Evolutionary conservation across 2,888 invertebrate species (phyloP).

Genomic region (Lithophane leautieri): DNA sequence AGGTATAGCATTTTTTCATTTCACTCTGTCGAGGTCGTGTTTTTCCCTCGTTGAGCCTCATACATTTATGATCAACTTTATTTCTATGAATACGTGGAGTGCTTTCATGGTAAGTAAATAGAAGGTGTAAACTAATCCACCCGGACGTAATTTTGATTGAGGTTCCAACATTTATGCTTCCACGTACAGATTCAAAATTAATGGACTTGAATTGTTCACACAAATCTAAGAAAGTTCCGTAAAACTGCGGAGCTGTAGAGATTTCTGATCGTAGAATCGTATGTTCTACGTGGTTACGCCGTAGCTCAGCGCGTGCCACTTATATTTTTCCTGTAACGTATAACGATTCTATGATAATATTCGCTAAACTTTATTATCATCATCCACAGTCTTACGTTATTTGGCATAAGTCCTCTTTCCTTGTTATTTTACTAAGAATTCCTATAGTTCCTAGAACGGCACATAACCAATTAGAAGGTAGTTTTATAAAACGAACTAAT

Average conservation of each 20-base stretch:
- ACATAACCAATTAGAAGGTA: neutral
- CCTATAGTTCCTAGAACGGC: neutral
- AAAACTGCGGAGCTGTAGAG: neutral
- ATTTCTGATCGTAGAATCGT: neutral
- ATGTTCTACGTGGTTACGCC: conserved; percentile 6
- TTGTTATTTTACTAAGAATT: neutral
- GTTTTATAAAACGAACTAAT: neutral
- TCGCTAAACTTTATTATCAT: neutral
- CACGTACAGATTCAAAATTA: neutral
- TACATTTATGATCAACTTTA: conserved; percentile 36
- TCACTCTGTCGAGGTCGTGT: conserved; percentile 21
- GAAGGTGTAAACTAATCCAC: conserved; percentile 6
- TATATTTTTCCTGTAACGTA: neutral
- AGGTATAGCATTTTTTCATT: conserved; percentile 46
- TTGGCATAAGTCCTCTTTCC: neutral
- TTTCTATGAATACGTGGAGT: conserved; percentile 25
- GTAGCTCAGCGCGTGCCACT: neutral
- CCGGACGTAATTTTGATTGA: neutral
- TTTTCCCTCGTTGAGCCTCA: conserved; percentile 15
- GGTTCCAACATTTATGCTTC: neutral
- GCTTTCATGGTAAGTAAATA: conserved; percentile 4
- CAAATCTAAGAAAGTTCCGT: neutral
- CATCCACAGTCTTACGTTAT: neutral
- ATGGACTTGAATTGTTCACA: neutral
- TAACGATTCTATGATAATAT: neutral